Evolutionary conservation across 2,888 invertebrate species (phyloP).

Genomic region (Phaonia tiefii): DNA sequence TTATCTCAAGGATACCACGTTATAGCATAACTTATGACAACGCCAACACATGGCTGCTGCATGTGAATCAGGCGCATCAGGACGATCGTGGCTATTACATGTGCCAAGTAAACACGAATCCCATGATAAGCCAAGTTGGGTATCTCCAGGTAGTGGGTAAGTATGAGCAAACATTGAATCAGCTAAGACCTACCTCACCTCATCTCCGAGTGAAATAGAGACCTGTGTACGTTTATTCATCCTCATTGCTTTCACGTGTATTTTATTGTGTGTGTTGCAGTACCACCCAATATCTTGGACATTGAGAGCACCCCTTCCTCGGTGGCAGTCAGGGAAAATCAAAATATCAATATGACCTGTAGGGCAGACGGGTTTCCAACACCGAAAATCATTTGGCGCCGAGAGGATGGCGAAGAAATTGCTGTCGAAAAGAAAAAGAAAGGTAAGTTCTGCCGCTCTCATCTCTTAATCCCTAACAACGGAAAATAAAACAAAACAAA

Average conservation of each 20-base stretch:
- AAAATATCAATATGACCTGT: constrained; percentile 95
- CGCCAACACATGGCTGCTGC: constrained; percentile 94
- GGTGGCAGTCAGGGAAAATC: constrained; percentile 95
- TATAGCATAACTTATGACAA: constrained; percentile 95
- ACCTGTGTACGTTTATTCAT: background rate
- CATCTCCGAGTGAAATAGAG: background rate
- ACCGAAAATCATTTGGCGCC: constrained; percentile 95
- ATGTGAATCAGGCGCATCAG: constrained; percentile 94
- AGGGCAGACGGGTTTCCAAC: constrained; percentile 94
- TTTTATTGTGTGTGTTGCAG: constrained; percentile 81
- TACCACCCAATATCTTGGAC: constrained; percentile 96
- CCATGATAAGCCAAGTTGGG: constrained; percentile 97
- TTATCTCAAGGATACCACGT: constrained; percentile 93
- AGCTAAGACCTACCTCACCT: no score
- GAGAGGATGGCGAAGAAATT: constrained; percentile 94
- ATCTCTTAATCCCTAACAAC: constrained; percentile 55
- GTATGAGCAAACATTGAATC: constrained; percentile 76
- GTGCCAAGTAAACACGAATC: constrained; percentile 89
- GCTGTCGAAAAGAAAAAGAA: constrained; percentile 92
- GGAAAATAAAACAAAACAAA: background rate
- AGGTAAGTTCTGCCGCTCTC: constrained; percentile 83
- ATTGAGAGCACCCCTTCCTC: constrained; percentile 94
- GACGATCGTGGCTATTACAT: constrained; percentile 91
- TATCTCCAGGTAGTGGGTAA: constrained; percentile 95
- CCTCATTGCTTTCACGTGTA: constrained; percentile 26